phyloP scores from a whole-genome alignment of 2,113 vertebrate species.

The Gymnogyps californianus region DNA sequence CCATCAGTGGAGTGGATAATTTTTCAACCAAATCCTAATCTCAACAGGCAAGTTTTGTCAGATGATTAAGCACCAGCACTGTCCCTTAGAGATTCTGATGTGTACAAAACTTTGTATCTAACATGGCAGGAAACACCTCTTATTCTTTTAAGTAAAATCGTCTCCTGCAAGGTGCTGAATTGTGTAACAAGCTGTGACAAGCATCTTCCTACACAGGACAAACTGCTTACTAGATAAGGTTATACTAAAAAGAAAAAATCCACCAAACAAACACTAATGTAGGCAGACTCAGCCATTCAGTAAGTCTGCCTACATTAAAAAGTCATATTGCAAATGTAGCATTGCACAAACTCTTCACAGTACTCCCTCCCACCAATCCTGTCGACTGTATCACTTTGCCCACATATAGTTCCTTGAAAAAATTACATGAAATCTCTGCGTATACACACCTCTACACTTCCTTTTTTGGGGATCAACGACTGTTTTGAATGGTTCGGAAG shows the following conservation, averaged over 20 bases:
- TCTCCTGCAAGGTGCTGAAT: background rate
- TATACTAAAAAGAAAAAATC: background rate
- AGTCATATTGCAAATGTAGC: fast-evolving
- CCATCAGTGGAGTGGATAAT: background rate
- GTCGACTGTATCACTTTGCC: background rate
- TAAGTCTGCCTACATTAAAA: background rate
- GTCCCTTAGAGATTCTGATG: background rate
- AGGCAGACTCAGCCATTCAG: background rate
- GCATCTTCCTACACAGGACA: background rate
- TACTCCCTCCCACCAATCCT: background rate
- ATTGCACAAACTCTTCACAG: background rate
- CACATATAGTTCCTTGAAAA: background rate
- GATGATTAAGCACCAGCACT: background rate
- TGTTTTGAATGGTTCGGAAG: background rate
- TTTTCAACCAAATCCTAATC: background rate
- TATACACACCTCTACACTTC: background rate
- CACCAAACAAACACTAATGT: background rate
- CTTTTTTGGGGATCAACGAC: background rate
- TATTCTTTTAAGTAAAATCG: background rate
- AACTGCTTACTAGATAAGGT: background rate
- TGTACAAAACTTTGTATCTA: background rate
- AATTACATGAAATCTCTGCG: background rate
- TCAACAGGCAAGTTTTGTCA: background rate
- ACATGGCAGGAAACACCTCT: background rate
- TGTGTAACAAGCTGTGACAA: background rate